Evolutionary conservation across 2,888 invertebrate species (phyloP), one percentile per base, ranked within the genome.

Genomic region (Parnassius apollo): DNA sequence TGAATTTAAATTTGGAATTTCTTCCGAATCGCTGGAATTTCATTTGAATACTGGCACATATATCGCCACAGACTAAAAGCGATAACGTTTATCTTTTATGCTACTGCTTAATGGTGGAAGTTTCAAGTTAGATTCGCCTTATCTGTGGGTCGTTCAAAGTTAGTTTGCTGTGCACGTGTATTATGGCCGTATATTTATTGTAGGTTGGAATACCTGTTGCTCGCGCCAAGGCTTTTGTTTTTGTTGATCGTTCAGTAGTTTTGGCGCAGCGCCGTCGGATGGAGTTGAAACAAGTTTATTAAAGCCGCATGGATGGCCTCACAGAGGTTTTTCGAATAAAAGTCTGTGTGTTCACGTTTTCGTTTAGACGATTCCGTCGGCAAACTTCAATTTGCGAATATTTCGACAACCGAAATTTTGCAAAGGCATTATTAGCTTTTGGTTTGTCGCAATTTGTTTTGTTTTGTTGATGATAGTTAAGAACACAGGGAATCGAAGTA

Each of bases 221-320:
- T 69, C 63, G 65, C 48, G 72, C 69, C 68, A 56, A 53, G 60
- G 75, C 76, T 76, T 84, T 85, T 86, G 86, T 85, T 85, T 86
- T 86, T 85, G 85, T 86, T 86, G 81, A 83, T 84, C 78, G 81
- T 78, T 66, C 84, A 81, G 83, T 84, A 78, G 81, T 78, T 67
- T 78, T 70, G 78, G 74, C 68, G 75, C 71, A 74, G 76, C 74
- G 72, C 72, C 72, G 66, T 74, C 68, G 74, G 70, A 70, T 70
- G 67, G 67, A 73, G 80, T 75, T 77, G 58, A 66, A 69, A 69
- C 69, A 68, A 71, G 66, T 71, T 71, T 68, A 69, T 67, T 70
- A 66, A 60, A 64, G 68, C 62, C 70, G 68, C 65, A 65, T 66
- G 68, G 65, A 57, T 59, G 57, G 64, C 62, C 45, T 52, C 46